phyloP scores from a whole-genome alignment of 2,888 invertebrate species.

The Heliothis peltigera region DNA sequence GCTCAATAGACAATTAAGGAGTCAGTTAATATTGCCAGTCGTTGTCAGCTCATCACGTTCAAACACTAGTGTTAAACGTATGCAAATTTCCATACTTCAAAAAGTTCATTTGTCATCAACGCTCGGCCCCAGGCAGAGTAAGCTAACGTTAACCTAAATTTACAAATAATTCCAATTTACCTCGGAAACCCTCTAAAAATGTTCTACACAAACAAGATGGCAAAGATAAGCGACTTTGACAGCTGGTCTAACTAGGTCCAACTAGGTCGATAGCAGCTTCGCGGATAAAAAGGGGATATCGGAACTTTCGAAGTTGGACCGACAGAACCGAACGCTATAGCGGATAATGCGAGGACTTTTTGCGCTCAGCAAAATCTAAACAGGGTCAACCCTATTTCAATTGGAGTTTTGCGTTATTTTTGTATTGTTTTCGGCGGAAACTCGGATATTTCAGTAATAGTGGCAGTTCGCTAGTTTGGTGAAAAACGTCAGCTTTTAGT shows the following conservation, averaged over 20 bases:
- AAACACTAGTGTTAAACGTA: not conserved
- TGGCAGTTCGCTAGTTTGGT: constrained; percentile 34
- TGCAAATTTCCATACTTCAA: not conserved
- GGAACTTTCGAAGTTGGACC: constrained; percentile 51
- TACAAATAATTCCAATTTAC: constrained; percentile 48
- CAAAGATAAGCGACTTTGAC: constrained; percentile 62
- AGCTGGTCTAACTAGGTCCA: constrained; percentile 58
- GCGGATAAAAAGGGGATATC: constrained; percentile 63
- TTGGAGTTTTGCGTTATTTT: constrained; percentile 53
- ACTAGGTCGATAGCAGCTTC: constrained; percentile 63
- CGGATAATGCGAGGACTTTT: constrained; percentile 57
- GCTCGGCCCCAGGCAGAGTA: not conserved
- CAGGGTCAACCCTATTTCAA: constrained; percentile 59
- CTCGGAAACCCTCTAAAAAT: constrained; percentile 45
- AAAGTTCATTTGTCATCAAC: constrained; percentile 6
- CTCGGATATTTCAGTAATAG: constrained; percentile 45
- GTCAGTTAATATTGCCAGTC: not conserved
- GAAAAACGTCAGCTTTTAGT: constrained; percentile 48
- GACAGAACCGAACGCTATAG: constrained; percentile 45
- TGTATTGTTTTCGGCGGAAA: constrained; percentile 44
- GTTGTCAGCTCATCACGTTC: not conserved
- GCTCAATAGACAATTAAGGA: not conserved
- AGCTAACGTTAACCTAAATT: constrained; percentile 47
- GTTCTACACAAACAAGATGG: constrained; percentile 56
- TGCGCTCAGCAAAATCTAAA: constrained; percentile 63